Evolutionary conservation across 2,888 invertebrate species (phyloP).

Genomic region (Tetramorium bicarinatum): DNA sequence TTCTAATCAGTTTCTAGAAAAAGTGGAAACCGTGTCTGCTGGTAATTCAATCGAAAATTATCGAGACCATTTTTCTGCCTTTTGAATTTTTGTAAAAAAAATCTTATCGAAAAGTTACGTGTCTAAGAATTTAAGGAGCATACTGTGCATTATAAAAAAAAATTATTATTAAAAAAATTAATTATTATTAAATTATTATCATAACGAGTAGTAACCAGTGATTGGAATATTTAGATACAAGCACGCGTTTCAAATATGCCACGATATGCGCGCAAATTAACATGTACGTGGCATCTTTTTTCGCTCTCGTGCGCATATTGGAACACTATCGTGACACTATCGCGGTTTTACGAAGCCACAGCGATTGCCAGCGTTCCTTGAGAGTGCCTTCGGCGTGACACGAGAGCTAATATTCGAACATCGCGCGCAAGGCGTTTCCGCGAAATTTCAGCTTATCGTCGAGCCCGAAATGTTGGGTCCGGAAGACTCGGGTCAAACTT

Average conservation of each 20-base stretch:
- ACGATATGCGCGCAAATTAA: neutral
- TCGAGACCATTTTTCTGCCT: too few relatives aligned
- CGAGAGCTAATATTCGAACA: neutral
- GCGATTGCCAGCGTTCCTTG: slow-evolving; percentile 5
- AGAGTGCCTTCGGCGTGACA: neutral
- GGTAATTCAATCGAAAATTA: too few relatives aligned
- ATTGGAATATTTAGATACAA: neutral
- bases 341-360: neutral
- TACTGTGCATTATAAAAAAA: neutral
- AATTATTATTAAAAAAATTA: neutral
- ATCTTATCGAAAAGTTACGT: too few relatives aligned
- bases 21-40: too few relatives aligned
- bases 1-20: too few relatives aligned
- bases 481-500: slow-evolving; percentile 5
- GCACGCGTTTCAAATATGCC: neutral
- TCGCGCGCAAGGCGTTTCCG: neutral
- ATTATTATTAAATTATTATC: neutral
- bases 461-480: slow-evolving; percentile 15
- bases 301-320: too few relatives aligned
- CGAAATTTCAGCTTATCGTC: slow-evolving; percentile 62
- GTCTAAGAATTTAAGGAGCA: too few relatives aligned
- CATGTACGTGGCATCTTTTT: neutral
- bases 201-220: neutral
- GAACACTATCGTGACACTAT: neutral
- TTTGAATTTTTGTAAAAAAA: too few relatives aligned